phyloP scores from a whole-genome alignment of 2,797 vertebrate genomes.

The Rhinophrynus dorsalis region DNA sequence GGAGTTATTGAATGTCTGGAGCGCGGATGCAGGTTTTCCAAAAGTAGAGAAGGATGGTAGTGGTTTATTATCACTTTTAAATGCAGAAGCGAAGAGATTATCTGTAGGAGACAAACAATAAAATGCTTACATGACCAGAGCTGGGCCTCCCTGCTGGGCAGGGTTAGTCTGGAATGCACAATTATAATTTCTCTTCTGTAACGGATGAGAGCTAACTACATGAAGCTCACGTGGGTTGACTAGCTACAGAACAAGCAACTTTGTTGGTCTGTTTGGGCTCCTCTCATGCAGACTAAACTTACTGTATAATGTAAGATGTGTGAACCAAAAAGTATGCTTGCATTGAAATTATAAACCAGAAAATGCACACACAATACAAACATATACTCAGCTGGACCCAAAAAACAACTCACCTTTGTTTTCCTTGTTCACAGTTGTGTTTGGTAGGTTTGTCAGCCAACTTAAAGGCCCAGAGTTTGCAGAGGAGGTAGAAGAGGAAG shows the following conservation, averaged over 20 bases:
- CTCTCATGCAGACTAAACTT: no score
- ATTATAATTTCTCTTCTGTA: no score
- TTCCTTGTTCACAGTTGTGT: constrained; percentile 71
- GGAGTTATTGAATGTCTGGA: constrained; percentile 74
- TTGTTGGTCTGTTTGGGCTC: no score
- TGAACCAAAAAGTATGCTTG: no score
- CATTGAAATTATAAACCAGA: background rate
- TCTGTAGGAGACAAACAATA: constrained; percentile 56
- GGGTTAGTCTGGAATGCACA: no score
- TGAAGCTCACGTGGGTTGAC: no score
- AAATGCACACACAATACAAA: background rate
- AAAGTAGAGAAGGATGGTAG: constrained; percentile 67
- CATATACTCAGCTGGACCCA: background rate
- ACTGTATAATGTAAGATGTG: no score
- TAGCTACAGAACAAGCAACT: no score
- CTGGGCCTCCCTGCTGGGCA: no score
- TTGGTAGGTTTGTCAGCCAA: constrained; percentile 69
- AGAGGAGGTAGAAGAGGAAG: no score
- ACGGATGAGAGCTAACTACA: no score
- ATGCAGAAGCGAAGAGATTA: constrained; percentile 62
- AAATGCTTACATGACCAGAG: no score
- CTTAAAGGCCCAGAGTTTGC: constrained; percentile 61
- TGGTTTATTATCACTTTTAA: constrained; percentile 70
- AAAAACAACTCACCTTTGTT: constrained; percentile 66
- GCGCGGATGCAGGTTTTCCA: constrained; percentile 63